Evolutionary conservation across 2,888 invertebrate genomes (phyloP).

Genomic region (Brachyptera putata): DNA sequence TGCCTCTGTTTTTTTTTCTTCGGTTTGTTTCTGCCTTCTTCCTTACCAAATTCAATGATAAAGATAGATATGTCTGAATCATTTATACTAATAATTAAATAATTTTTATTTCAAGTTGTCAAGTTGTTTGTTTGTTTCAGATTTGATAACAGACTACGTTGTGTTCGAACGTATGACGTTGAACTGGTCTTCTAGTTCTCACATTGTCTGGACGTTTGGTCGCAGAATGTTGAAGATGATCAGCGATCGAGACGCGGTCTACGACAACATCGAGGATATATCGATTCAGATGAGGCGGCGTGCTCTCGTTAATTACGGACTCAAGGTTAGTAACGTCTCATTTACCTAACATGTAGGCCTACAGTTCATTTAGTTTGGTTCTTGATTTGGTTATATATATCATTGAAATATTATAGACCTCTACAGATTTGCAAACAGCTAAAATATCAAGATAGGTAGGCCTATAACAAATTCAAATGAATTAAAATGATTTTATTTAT

Average conservation of each 20-base stretch:
- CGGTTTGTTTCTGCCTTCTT: too few species aligned
- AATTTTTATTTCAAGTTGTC: too few species aligned
- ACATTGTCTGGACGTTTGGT: slow-evolving; percentile 72
- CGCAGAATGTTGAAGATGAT: slow-evolving; percentile 60
- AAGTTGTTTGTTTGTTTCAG: too few species aligned
- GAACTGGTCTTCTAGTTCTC: slow-evolving; percentile 71
- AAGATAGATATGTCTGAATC: too few species aligned
- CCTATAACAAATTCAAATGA: too few species aligned
- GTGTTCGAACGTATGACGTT: slow-evolving; percentile 79
- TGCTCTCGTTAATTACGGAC: slow-evolving; percentile 70
- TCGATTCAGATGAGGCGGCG: slow-evolving; percentile 67
- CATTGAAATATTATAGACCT: too few species aligned
- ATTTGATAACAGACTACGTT: slow-evolving; percentile 64
- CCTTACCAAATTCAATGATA: too few species aligned
- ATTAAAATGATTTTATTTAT: too few species aligned
- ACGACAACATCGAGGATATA: slow-evolving; percentile 61
- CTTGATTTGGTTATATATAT: background rate
- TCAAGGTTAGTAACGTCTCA: slow-evolving; percentile 55
- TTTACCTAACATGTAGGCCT: background rate
- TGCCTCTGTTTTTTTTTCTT: too few species aligned
- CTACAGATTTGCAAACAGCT: too few species aligned
- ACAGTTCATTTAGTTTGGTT: background rate
- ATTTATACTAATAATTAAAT: too few species aligned
- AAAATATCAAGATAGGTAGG: too few species aligned
- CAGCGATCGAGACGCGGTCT: slow-evolving; percentile 51